These are phyloP conservation scores for Noctilio leporinus DNA, from an alignment of 2,113 vertebrate genomes.

Conservation along the genomic window DNA sequence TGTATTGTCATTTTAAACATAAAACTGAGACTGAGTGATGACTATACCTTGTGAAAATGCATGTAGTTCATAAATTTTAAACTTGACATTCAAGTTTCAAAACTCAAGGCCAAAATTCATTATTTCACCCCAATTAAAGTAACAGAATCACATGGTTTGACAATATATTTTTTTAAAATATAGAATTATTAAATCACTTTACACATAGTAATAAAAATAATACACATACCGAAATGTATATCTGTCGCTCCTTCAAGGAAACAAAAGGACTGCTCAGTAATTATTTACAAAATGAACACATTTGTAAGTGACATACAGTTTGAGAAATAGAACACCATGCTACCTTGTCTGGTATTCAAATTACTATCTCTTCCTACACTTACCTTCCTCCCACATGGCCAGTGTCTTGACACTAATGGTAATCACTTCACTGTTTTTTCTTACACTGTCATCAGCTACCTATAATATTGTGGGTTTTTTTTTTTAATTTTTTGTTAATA, in stretches of 20 bases:
- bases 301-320: not conserved
- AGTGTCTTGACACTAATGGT: not conserved
- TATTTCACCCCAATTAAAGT: not conserved
- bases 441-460: not conserved
- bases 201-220: not conserved
- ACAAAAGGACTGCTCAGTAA: not conserved
- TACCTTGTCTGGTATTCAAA: not conserved
- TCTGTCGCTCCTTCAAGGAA: not conserved
- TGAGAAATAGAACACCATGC: not conserved
- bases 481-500: not conserved
- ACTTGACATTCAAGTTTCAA: not conserved
- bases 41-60: not conserved
- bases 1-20: not conserved
- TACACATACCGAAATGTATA: not conserved
- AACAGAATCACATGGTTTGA: not conserved
- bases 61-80: not conserved
- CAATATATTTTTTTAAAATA: not conserved
- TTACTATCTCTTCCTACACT: not conserved
- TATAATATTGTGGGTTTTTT: not conserved
- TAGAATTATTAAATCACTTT: not conserved
- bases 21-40: not conserved
- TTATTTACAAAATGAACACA: not conserved
- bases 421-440: not conserved
- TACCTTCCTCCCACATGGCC: rapidly evolving
- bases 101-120: not conserved